phyloP scores from a whole-genome alignment of 2,113 vertebrate genomes.

The Meriones unguiculatus region DNA sequence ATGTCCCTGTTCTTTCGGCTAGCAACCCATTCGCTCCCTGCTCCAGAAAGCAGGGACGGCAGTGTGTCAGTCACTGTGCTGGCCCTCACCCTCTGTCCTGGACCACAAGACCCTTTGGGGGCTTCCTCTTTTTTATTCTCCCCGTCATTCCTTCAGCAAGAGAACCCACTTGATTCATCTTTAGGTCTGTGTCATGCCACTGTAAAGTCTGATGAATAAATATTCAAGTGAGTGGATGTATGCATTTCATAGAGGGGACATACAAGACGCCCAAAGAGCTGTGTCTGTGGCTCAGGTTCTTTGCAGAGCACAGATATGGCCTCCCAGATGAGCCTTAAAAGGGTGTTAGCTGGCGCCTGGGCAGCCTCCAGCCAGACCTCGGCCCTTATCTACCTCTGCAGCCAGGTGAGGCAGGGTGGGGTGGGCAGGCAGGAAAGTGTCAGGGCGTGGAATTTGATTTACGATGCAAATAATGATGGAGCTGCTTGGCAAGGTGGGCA shows the following conservation, averaged over 20 bases:
- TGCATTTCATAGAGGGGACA: neutral
- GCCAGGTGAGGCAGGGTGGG: neutral
- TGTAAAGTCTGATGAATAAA: neutral
- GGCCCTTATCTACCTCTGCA: neutral
- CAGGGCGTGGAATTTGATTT: constrained; percentile 63
- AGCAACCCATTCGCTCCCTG: too few relatives aligned
- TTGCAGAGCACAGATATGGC: too few relatives aligned
- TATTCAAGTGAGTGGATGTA: neutral
- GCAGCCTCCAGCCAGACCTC: neutral
- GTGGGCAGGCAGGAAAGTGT: neutral
- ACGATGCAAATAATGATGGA: constrained; percentile 35
- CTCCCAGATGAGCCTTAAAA: neutral
- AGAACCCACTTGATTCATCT: neutral
- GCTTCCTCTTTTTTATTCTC: neutral
- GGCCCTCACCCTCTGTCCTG: neutral
- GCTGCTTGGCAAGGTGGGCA: constrained; percentile 56
- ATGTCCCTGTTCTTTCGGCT: too few relatives aligned
- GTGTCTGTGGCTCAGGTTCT: neutral
- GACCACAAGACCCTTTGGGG: neutral
- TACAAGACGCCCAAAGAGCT: neutral
- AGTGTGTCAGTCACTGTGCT: neutral
- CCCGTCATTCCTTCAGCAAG: too few relatives aligned
- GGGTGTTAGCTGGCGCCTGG: neutral
- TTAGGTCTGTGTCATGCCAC: neutral
- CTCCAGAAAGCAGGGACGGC: neutral